Percentiles rank a stretch among this genome's conserved stretches.
Evolutionary conservation across 1,140 invertebrate genomes (phyloP).

Genomic region (Diorhabda sublineata): DNA sequence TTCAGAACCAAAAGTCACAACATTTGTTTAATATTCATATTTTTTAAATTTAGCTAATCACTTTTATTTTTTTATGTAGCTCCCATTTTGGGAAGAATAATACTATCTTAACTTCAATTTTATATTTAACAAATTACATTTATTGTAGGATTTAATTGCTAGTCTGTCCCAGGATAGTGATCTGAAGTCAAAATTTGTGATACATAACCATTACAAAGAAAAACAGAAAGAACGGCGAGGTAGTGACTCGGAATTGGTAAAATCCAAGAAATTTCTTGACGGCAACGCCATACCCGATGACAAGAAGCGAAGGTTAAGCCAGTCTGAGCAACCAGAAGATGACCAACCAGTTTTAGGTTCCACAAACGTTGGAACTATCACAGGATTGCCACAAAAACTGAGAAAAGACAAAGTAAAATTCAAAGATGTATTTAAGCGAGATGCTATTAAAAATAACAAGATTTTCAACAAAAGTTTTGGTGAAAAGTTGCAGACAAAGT

Average conservation of each 20-base stretch:
- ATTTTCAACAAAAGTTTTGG: conserved; percentile 54
- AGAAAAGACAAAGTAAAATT: conserved; percentile 44
- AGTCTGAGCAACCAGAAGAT: conserved; percentile 37
- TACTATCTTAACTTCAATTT: no score
- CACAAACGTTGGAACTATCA: conserved; percentile 60
- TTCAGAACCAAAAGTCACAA: no score
- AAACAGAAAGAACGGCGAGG: conserved; percentile 49
- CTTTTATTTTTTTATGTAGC: no score
- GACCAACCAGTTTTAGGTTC: conserved; percentile 53
- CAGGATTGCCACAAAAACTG: conserved; percentile 43
- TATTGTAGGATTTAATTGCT: conserved; percentile 23
- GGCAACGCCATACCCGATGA: conserved; percentile 50
- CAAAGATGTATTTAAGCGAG: conserved; percentile 43
- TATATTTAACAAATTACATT: neutral
- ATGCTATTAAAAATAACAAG: conserved; percentile 51
- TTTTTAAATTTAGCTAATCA: no score
- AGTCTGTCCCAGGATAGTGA: conserved; percentile 22
- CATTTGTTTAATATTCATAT: no score
- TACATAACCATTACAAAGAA: conserved; percentile 42
- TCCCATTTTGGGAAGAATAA: no score
- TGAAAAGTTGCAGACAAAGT: conserved; percentile 31
- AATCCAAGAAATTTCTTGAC: conserved; percentile 48
- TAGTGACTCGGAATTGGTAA: conserved; percentile 48
- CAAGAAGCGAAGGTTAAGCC: conserved; percentile 54
- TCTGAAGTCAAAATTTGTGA: conserved; percentile 30